These are phyloP conservation scores for Peucedramus taeniatus DNA, from an alignment of 2,113 vertebrate species.

Conservation along the genomic window DNA sequence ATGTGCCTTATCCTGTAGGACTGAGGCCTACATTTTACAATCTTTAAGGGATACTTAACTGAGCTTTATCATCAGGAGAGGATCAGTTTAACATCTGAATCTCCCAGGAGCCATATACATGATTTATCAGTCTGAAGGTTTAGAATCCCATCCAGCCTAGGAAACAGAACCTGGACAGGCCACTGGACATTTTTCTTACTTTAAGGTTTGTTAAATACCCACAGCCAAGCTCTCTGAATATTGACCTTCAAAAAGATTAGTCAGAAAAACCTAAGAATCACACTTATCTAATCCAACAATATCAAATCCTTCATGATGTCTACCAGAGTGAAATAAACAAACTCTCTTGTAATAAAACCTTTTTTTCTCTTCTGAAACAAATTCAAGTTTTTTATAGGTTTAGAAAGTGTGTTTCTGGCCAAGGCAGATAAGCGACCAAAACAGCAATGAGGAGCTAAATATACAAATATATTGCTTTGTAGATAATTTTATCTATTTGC, in stretches of 20 bases:
- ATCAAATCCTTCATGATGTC: not conserved
- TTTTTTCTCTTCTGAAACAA: not conserved
- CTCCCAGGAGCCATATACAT: not conserved
- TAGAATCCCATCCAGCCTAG: not conserved
- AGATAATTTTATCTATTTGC: not conserved
- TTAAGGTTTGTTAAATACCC: not conserved
- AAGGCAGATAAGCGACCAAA: not conserved
- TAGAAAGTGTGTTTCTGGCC: not conserved
- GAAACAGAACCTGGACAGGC: not conserved
- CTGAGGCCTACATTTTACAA: not conserved
- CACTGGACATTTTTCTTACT: not conserved
- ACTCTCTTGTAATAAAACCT: not conserved
- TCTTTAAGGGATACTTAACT: not conserved
- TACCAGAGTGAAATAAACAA: not conserved
- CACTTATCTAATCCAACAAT: not conserved
- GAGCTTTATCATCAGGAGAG: not conserved
- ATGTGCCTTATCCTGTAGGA: not conserved
- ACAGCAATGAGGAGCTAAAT: not conserved
- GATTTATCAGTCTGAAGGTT: constrained; percentile 4
- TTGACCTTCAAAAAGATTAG: not conserved
- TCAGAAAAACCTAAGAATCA: not conserved
- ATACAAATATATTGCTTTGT: not conserved
- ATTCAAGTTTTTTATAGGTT: not conserved
- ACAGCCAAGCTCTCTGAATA: not conserved
- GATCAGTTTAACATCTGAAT: not conserved